Evolutionary conservation across 2,888 invertebrate species (phyloP).

Genomic region (Drosophila algonquin): DNA sequence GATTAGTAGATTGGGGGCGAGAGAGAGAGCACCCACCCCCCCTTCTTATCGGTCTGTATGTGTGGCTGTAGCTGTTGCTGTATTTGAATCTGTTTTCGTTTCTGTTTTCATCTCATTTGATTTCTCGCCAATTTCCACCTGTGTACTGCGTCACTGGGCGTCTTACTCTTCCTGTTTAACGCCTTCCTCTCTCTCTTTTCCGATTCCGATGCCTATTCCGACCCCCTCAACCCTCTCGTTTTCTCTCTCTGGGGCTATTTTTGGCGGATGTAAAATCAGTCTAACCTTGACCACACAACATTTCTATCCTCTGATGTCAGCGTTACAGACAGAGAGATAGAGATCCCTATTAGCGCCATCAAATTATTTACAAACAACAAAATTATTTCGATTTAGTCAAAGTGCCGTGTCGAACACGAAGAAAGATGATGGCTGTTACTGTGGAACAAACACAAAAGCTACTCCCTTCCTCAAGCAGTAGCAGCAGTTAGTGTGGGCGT

Average conservation of each 20-base stretch:
- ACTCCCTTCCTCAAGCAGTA: neutral
- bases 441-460: no score
- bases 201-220: slow-evolving; percentile 12
- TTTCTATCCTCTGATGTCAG: slow-evolving; percentile 73
- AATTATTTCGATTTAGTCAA: neutral
- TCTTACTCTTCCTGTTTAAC: slow-evolving; percentile 63
- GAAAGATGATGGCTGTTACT: no score
- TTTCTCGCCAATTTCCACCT: slow-evolving; percentile 62
- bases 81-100: slow-evolving; percentile 28
- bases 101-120: slow-evolving; percentile 46
- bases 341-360: neutral
- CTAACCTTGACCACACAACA: slow-evolving; percentile 73
- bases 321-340: slow-evolving; percentile 26
- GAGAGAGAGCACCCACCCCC: neutral
- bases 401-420: neutral
- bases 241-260: slow-evolving; percentile 43
- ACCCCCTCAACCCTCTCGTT: slow-evolving; percentile 1
- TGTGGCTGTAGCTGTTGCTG: neutral
- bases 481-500: neutral
- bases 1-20: slow-evolving; percentile 21
- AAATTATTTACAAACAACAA: neutral
- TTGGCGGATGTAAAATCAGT: slow-evolving; percentile 71
- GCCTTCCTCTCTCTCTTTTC: slow-evolving; percentile 44
- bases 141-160: slow-evolving; percentile 66
- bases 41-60: neutral